Base-by-base conservation (phyloP, 2,888 invertebrate species). In the Erebia epiphron region DNA sequence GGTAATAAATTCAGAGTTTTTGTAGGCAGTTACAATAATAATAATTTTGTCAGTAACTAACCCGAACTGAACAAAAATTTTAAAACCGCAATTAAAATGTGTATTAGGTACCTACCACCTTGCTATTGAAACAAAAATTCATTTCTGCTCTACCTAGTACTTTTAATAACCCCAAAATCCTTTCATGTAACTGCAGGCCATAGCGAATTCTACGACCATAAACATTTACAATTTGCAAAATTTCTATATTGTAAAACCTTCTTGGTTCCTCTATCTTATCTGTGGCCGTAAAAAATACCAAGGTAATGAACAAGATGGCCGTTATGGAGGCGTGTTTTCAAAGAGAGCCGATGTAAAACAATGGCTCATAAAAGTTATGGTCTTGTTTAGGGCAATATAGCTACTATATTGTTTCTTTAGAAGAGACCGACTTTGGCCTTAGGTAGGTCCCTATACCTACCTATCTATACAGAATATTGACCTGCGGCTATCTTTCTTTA, bases 261-360 rank as follows among this genome's bases (percentile, higher is more conserved):
- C 62, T 62, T 66, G 52, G 52, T 64, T 21, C 21, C 49, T 60
- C 67, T 69, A 70, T 74, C 62, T 73, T 75, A 75, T 74, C 73
- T 75, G 65, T 60, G 69, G 56, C 63, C 57, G 67, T 72, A 72
- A 76, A 72, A 70, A 65, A 60, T 43, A 57, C 43, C 66, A 46
- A 54, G 66, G 49, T 66, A 72, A 69, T 62, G 68, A 69, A 65
- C 70, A 74, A 72, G 57, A 74, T 74, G 74, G 70, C 70, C 49
- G 50, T 46, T 14, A 63, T 26, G 50, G 56, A 70, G 67, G 52
- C 65, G 49, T 58, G 73, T 72, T 62, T 62, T 77, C 75, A 79
- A 79, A 78, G 77, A 66, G 11, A 9, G 62, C 76, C 75, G 76
- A 69, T 66, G 67, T 72, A 58, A 78, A 75, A 79, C 79, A 79